Percentiles rank a stretch among this genome's conserved stretches.
These are phyloP conservation scores for Machimus atricapillus DNA, from an alignment of 2,888 invertebrate genomes.

Conservation along the genomic window DNA sequence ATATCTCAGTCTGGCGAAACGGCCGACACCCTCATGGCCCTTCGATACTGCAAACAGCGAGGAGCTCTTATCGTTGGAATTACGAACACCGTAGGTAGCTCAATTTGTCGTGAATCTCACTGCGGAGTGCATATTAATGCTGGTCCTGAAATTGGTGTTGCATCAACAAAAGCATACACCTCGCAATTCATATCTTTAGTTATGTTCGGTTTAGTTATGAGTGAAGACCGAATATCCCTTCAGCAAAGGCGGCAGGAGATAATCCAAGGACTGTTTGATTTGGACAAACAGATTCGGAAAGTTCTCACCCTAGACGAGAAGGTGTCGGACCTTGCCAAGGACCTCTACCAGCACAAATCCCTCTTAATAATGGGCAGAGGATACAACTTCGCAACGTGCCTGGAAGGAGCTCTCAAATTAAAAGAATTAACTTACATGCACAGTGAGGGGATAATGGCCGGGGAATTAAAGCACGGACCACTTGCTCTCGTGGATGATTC, in stretches of 20 bases:
- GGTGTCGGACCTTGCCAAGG: conserved; percentile 86
- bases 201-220: conserved; percentile 98
- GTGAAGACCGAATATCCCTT: conserved; percentile 95
- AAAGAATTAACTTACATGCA: conserved; percentile 99
- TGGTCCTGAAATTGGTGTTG: conserved; percentile 99
- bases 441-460: conserved; percentile 98
- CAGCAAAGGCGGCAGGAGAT: conserved; percentile 87
- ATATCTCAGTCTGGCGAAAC: conserved; percentile 99
- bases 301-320: conserved; percentile 87
- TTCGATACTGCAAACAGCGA: conserved; percentile 95
- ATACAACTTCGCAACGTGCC: conserved; percentile 97
- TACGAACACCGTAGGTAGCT: conserved; percentile 98
- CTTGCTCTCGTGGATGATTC: conserved; percentile 95
- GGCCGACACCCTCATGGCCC: conserved; percentile 95
- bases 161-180: conserved; percentile 99
- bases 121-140: conserved; percentile 99
- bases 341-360: conserved; percentile 91
- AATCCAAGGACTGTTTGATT: conserved; percentile 82
- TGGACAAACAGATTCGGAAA: conserved; percentile 88
- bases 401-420: conserved; percentile 97
- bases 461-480: conserved; percentile 98
- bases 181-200: conserved; percentile 98
- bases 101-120: conserved; percentile 98
- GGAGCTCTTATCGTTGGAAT: conserved; percentile 98
- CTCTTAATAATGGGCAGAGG: conserved; percentile 98